Evolutionary conservation across 2,797 vertebrate species (phyloP), one percentile per base, ranked within the genome.

Genomic region (Helicolenus hilgendorfi): DNA sequence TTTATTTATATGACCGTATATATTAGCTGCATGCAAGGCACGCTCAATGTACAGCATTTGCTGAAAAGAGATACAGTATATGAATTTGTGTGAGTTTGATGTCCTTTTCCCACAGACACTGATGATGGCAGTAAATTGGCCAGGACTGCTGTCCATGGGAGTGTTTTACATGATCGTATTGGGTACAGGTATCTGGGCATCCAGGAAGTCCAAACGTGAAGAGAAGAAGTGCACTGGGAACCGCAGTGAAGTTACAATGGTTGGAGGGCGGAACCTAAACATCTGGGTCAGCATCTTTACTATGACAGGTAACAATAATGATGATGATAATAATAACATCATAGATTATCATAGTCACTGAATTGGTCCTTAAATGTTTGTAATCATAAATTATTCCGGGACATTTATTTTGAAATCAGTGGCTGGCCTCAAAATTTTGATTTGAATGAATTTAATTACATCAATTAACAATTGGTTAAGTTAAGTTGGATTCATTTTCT

Each of bases 151-250:
- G 62, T 94, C 94, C 38, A 77, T 96, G 1, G 90, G 89, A 56
- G 83, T 94, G 13, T 97, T 98, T 93, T 97, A 97, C 45, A n/a
- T n/a, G 0, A 11, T 95, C 18, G 94, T 94, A 62, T 88, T 98
- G 73, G 94, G 73, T 62, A 94, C 69, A 5, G 97, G 97, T 41
- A 91, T 97, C 27, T 97, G 97, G 97, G 97, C 97, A 35, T 96
- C 97, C 55, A 87, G 84, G 88, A 97, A 96, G 91, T 95, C 95
- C 67, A 97, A 93, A 83, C 95, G 65, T 5, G 86, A 96, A 26
- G 94, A 96, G 83, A 94, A 81, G 62, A 53, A 45, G 41, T 92
- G 91, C 49, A 45, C 77, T 0, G 94, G 89, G 24, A 95, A 92
- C 4, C 33, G 80, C 26, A 96, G 87, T 38, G 97, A 97, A 89